Conservation (phyloP, 1,140 invertebrate genomes). For the Apis mellifera region Amel_HAv3.1 CM009943.2:7939501-7940000, state of each 20-base stretch:
- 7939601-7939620: not conserved
- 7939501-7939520: slow-evolving; percentile 44
- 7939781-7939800: slow-evolving; percentile 66
- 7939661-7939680: too few relatives aligned
- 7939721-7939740: slow-evolving; percentile 8
- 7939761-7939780: slow-evolving; percentile 68
- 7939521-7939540: slow-evolving; percentile 14
- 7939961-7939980: slow-evolving; percentile 54
- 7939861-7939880: slow-evolving; percentile 72
- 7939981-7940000: slow-evolving; percentile 56
- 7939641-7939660: too few relatives aligned
- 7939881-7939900: slow-evolving; percentile 63
- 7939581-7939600: slow-evolving; percentile 64
- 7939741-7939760: slow-evolving; percentile 60
- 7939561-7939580: slow-evolving; percentile 66
- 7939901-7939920: slow-evolving; percentile 63
- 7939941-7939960: slow-evolving; percentile 69
- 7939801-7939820: slow-evolving; percentile 70
- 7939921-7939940: slow-evolving; percentile 63
- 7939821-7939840: slow-evolving; percentile 72
- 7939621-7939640: not conserved
- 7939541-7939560: slow-evolving; percentile 41
- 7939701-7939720: not conserved
- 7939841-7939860: slow-evolving; percentile 71
- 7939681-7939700: not conserved